These are phyloP conservation scores for Laspeyria flexula DNA, from an alignment of 2,888 invertebrate species.

Conservation along the genomic window DNA sequence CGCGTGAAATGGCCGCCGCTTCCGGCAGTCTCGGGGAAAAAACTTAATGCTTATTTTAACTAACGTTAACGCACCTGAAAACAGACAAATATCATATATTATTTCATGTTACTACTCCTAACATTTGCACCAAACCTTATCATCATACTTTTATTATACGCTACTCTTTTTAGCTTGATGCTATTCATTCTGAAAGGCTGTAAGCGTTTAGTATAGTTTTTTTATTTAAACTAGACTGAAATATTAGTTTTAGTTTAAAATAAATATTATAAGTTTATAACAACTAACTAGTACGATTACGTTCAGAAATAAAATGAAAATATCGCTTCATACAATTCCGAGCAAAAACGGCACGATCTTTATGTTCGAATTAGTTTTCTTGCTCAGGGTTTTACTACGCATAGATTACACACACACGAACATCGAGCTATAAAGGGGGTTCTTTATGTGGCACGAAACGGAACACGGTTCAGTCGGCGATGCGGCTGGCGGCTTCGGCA, in stretches of 20 bases:
- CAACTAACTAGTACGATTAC: conserved; percentile 22
- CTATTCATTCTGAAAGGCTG: no score
- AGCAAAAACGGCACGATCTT: conserved; percentile 39
- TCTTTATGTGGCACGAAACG: conserved; percentile 70
- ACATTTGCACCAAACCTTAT: conserved; percentile 2
- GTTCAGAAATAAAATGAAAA: conserved; percentile 32
- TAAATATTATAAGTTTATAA: conserved; percentile 18
- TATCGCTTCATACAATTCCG: conserved; percentile 17
- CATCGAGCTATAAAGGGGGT: conserved; percentile 62
- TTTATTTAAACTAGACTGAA: no score
- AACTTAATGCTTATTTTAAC: conserved; percentile 60
- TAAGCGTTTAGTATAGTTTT: no score
- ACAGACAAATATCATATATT: conserved; percentile 37
- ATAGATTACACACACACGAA: conserved; percentile 62
- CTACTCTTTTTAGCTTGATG: no score
- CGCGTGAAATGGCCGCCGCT: conserved; percentile 73
- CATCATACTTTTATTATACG: not conserved
- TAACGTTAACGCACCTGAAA: conserved; percentile 53
- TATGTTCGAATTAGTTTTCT: conserved; percentile 48
- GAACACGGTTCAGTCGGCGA: conserved; percentile 59
- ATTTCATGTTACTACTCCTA: conserved; percentile 31
- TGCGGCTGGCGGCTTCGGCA: conserved; percentile 52
- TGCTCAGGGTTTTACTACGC: conserved; percentile 51
- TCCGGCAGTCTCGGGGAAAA: conserved; percentile 53
- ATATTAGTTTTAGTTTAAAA: no score